Evolutionary conservation across 2,113 vertebrate genomes (phyloP).

Genomic region (Takifugu bimaculatus): DNA sequence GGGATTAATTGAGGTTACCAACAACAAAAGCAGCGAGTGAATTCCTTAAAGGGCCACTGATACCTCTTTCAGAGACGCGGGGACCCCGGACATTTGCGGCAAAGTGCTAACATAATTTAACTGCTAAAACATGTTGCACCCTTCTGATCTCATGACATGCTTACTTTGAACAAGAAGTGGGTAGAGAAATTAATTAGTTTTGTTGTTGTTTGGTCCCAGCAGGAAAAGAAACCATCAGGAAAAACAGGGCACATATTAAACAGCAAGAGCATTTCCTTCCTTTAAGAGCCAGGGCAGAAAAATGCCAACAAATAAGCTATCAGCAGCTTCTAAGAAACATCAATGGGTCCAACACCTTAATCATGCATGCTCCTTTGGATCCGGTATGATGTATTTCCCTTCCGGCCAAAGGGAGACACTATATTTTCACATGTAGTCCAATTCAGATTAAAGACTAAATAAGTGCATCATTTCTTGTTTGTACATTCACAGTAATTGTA

Average conservation of each 20-base stretch:
- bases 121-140: slow-evolving; percentile 20
- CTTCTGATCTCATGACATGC: slow-evolving; percentile 12
- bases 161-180: slow-evolving; percentile 29
- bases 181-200: slow-evolving; percentile 39
- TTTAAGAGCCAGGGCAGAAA: neutral
- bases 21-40: slow-evolving; percentile 41
- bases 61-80: slow-evolving; percentile 49
- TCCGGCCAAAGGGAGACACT: neutral
- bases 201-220: slow-evolving; percentile 4
- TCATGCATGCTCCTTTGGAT: too few relatives aligned
- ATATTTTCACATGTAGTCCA: neutral
- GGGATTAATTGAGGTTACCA: slow-evolving; percentile 64
- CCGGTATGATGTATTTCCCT: neutral
- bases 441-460: neutral
- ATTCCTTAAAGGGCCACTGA: slow-evolving; percentile 38
- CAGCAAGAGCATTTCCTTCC: neutral
- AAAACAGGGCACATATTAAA: neutral
- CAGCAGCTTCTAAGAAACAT: too few relatives aligned
- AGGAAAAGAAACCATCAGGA: neutral
- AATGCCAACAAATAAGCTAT: too few relatives aligned
- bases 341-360: too few relatives aligned
- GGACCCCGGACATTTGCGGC: slow-evolving; percentile 39
- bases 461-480: too few relatives aligned
- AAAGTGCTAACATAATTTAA: slow-evolving; percentile 43
- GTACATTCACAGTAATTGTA: too few relatives aligned